Evolutionary conservation across 2,797 vertebrate species (phyloP), one percentile per base, ranked within the genome.

Genomic region (Strix occidentalis): DNA sequence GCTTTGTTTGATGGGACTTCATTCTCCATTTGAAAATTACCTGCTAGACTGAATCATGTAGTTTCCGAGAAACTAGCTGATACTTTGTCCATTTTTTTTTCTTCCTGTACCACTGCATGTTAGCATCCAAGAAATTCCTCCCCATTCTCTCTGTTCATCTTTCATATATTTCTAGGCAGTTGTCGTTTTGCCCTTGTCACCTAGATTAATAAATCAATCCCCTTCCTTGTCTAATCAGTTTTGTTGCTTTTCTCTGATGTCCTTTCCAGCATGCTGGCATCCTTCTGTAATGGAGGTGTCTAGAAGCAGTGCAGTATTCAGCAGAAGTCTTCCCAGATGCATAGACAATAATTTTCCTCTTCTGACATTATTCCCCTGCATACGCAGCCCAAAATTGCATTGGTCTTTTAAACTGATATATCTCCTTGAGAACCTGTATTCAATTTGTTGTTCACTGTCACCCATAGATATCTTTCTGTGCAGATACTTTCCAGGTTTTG

Each of bases 401-500:
- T 0, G 1, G 39, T 87, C 64, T 95, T 95, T 94, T 94, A 87
- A 90, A 92, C 60, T 53, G 13, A 92, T 90, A 14, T 25, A 75
- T 95, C 48, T 95, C 21, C 37, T 87, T 77, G 68, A 84, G 87
- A 93, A 61, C 41, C 68, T 11, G 2, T 54, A 84, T 90, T 90
- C 78, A 68, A 9, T 95, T 93, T 90, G 64, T 84, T 89, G 74
- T 75, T 94, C 8, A 5, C 74, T 90, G 87, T 94, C 88, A 75
- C 54, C 46, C 7, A 0, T 57, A 74, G 68, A 37, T 89, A 93
- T 61, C 81, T 92, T 87, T 77, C 83, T 11, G 3, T 18, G 16
- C 81, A 93, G 77, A 89, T 89, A 80, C 88, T 94, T 94, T 95
- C 77, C 93, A 94, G 83, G 74, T 95, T 95, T 94, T 79, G 74